These are phyloP conservation scores for Trisateles emortualis DNA, from an alignment of 2,888 invertebrate genomes.

Conservation along the genomic window DNA sequence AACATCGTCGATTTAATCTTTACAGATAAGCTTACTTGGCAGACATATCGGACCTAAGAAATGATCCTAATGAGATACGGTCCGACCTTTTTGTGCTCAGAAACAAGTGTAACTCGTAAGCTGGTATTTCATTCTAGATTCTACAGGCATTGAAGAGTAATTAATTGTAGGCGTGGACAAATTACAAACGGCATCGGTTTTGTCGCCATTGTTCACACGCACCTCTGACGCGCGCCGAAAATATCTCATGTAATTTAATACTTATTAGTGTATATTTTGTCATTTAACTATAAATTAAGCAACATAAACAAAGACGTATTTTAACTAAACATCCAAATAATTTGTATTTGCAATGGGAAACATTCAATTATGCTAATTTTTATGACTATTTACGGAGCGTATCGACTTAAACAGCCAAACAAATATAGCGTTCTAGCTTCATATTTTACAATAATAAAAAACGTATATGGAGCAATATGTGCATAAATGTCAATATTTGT, in stretches of 20 bases:
- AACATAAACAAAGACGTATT: constrained; percentile 70
- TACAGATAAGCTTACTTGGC: constrained; percentile 27
- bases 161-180: constrained; percentile 4
- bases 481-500: constrained; percentile 85
- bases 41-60: constrained; percentile 25
- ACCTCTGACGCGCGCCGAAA: background rate
- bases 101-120: constrained; percentile 17
- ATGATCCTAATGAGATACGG: constrained; percentile 37
- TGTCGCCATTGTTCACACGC: constrained; percentile 7
- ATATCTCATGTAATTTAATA: constrained; percentile 34
- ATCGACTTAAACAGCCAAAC: constrained; percentile 71
- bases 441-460: constrained; percentile 85
- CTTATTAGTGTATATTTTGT: constrained; percentile 41
- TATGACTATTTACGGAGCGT: constrained; percentile 76
- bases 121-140: constrained; percentile 8
- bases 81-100: constrained; percentile 23
- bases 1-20: constrained; percentile 29
- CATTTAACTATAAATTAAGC: constrained; percentile 63
- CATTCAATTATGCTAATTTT: constrained; percentile 84
- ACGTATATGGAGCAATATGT: constrained; percentile 86
- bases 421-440: constrained; percentile 74
- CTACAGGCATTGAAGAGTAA: constrained; percentile 8
- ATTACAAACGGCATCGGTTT: constrained; percentile 7
- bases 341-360: constrained; percentile 74
- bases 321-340: constrained; percentile 72